phyloP scores from a whole-genome alignment of 2,797 vertebrate genomes.

The Scolopax bukidnonensis region DNA sequence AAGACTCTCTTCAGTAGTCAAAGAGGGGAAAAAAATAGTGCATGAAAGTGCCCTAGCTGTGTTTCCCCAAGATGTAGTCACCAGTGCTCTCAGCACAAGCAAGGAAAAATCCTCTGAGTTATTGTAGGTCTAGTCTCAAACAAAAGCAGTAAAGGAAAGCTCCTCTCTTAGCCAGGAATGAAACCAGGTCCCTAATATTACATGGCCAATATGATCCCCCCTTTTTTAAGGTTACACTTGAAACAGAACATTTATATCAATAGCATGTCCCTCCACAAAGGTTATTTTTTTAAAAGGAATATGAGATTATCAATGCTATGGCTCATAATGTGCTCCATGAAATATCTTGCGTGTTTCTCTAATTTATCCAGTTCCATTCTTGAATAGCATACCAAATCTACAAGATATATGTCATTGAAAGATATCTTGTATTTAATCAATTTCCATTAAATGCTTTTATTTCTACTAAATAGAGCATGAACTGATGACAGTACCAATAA shows the following conservation, averaged over 20 bases:
- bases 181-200: not conserved
- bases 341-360: not conserved
- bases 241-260: not conserved
- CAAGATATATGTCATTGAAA: not conserved
- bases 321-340: not conserved
- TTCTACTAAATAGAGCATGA: not conserved
- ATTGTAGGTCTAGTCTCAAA: fast-evolving
- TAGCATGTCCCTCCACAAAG: not conserved
- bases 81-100: not conserved
- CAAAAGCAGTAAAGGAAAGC: not conserved
- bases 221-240: not conserved
- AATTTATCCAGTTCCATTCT: not conserved
- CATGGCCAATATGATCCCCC: fast-evolving
- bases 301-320: not conserved
- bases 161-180: not conserved
- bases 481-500: not conserved
- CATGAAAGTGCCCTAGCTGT: not conserved
- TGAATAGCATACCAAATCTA: not conserved
- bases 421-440: not conserved
- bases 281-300: not conserved
- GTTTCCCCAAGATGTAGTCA: not conserved
- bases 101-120: not conserved
- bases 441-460: not conserved
- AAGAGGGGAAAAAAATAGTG: not conserved
- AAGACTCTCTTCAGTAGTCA: not conserved